A percentile compares a stretch with the other conserved stretches of the same genome.
Conservation (phyloP, 2,888 invertebrate genomes). For the Cremastinae sp. region DNA sequence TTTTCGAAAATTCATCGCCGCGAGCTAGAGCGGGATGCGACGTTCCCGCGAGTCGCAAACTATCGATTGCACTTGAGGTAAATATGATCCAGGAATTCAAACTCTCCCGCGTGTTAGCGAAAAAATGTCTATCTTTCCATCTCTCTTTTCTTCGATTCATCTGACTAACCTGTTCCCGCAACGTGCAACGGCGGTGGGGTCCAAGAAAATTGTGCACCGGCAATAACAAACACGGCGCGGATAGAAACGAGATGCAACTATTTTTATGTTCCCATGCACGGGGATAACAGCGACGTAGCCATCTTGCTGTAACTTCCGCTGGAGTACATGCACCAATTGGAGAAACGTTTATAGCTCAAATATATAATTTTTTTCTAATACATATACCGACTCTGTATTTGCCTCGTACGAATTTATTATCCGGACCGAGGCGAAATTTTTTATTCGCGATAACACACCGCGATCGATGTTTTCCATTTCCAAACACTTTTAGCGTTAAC, state of each 20-base stretch:
- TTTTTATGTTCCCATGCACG: constrained; percentile 30
- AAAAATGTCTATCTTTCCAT: background rate
- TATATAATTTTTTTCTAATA: constrained; percentile 5
- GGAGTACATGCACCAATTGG: constrained; percentile 5
- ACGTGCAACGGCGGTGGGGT: background rate
- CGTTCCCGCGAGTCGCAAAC: background rate
- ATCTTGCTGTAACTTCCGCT: constrained; percentile 18
- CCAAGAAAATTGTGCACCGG: constrained; percentile 8
- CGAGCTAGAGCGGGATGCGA: background rate
- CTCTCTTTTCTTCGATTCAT: background rate
- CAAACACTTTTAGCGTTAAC: background rate
- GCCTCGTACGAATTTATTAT: constrained; percentile 45
- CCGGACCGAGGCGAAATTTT: constrained; percentile 20
- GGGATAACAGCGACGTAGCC: constrained; percentile 3
- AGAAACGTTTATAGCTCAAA: background rate
- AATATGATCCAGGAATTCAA: constrained; percentile 12
- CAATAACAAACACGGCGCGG: constrained; percentile 14
- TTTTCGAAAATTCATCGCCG: constrained; percentile 5
- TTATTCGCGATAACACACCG: constrained; percentile 2
- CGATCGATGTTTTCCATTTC: constrained; percentile 1
- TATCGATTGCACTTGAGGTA: constrained; percentile 12
- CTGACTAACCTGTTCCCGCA: background rate
- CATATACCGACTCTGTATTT: constrained; percentile 19
- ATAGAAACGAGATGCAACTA: constrained; percentile 22
- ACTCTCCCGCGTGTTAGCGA: background rate